Percentiles rank a stretch among this genome's conserved stretches.
Conservation (phyloP, 2,888 invertebrate genomes). For the Sepiola atlantica region DNA sequence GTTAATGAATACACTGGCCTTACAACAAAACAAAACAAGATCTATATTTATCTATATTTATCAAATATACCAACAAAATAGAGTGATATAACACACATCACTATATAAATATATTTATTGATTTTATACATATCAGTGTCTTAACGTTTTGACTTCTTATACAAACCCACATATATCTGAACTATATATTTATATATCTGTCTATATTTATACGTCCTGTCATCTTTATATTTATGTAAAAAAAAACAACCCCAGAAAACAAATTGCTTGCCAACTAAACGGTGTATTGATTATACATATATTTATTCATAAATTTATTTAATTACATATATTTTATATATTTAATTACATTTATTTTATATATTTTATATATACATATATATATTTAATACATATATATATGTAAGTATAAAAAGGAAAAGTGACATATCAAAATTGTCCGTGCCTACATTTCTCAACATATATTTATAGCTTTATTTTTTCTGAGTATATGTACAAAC, state of each 20-base stretch:
- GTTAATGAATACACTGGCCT: neutral
- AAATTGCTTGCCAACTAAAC: neutral
- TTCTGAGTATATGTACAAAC: neutral
- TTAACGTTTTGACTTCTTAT: neutral
- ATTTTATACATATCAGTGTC: neutral
- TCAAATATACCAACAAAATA: neutral
- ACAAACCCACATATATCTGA: neutral
- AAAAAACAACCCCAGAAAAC: neutral
- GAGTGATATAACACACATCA: neutral
- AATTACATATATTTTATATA: neutral
- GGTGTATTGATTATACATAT: conserved; percentile 34
- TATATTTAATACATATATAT: neutral
- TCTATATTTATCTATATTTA: neutral
- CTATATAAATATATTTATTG: conserved; percentile 10
- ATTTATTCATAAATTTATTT: neutral
- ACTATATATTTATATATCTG: conserved; percentile 32
- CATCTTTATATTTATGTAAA: neutral
- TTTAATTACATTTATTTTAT: too few relatives aligned
- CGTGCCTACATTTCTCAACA: neutral
- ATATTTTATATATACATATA: neutral
- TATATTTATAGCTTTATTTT: neutral
- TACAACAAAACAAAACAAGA: neutral
- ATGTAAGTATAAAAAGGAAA: neutral
- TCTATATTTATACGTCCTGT: neutral
- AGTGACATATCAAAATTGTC: neutral